phyloP scores from a whole-genome alignment of 2,888 invertebrate genomes.

The Machimus rusticus region DNA sequence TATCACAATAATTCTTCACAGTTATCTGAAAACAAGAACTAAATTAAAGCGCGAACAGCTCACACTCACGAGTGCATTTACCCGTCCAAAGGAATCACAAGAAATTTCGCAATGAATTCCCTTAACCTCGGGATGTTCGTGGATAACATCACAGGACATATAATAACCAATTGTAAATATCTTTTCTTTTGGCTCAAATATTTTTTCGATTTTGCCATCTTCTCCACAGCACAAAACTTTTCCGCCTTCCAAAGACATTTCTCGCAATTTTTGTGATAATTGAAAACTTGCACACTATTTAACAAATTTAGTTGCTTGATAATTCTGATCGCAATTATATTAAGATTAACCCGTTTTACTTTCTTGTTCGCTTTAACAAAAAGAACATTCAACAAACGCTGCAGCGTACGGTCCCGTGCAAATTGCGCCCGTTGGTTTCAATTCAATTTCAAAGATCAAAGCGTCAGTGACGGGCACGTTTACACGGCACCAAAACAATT shows the following conservation, averaged over 20 bases:
- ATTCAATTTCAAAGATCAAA: background rate
- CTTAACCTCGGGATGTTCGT: constrained; percentile 53
- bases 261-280: background rate
- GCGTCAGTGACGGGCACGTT: background rate
- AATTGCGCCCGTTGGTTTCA: background rate
- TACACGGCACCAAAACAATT: background rate
- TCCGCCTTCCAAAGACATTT: background rate
- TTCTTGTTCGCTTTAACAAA: background rate
- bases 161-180: constrained; percentile 58
- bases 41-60: background rate
- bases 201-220: background rate
- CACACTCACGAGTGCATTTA: constrained; percentile 45
- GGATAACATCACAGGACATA: constrained; percentile 55
- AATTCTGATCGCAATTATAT: background rate
- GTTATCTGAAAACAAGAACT: constrained; percentile 53
- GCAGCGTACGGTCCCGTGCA: background rate
- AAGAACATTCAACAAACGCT: background rate
- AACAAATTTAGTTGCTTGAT: background rate
- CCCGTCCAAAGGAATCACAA: constrained; percentile 60
- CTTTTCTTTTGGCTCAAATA: constrained; percentile 50
- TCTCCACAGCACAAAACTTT: background rate
- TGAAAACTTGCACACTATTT: background rate
- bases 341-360: background rate
- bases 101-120: constrained; percentile 58
- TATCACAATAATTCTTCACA: constrained; percentile 55